Evolutionary conservation across 1,140 invertebrate genomes (phyloP).

Genomic region (Nebria ingens): DNA sequence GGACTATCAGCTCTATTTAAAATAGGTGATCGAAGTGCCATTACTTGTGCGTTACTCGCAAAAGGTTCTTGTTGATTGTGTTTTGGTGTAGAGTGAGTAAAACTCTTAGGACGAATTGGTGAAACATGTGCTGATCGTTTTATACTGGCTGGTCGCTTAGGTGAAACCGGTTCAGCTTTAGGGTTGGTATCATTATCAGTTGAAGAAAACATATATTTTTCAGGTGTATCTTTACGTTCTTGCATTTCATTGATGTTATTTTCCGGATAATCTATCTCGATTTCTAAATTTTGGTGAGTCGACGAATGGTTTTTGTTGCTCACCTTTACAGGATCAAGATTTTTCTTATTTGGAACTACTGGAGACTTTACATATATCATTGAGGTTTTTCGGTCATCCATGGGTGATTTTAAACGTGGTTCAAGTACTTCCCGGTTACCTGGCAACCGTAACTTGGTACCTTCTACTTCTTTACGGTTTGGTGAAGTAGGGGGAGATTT

Average conservation of each 20-base stretch:
- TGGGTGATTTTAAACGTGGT: conserved; percentile 30
- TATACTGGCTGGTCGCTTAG: not conserved
- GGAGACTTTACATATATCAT: conserved; percentile 21
- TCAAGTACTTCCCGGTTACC: conserved; percentile 27
- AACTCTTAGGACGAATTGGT: not conserved
- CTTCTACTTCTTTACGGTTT: conserved; percentile 18
- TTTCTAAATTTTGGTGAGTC: conserved; percentile 17
- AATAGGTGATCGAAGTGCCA: not conserved
- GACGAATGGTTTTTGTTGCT: conserved; percentile 15
- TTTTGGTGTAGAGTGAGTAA: not conserved
- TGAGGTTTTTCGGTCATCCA: conserved; percentile 14
- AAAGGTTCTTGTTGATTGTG: not conserved
- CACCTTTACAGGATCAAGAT: conserved; percentile 23
- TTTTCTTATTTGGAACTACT: conserved; percentile 30
- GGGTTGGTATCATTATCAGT: not conserved
- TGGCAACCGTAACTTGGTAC: conserved; percentile 27
- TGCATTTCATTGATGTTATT: conserved; percentile 13
- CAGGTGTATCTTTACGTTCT: not conserved
- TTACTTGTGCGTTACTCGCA: not conserved
- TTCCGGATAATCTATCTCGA: conserved; percentile 18
- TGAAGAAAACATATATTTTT: conserved; percentile 6
- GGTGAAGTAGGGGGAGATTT: not conserved
- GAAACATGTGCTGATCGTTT: not conserved
- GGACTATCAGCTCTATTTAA: not conserved
- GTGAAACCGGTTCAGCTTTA: not conserved